phyloP scores from a whole-genome alignment of 2,888 invertebrate species.

The Quadroppia sp. region DNA sequence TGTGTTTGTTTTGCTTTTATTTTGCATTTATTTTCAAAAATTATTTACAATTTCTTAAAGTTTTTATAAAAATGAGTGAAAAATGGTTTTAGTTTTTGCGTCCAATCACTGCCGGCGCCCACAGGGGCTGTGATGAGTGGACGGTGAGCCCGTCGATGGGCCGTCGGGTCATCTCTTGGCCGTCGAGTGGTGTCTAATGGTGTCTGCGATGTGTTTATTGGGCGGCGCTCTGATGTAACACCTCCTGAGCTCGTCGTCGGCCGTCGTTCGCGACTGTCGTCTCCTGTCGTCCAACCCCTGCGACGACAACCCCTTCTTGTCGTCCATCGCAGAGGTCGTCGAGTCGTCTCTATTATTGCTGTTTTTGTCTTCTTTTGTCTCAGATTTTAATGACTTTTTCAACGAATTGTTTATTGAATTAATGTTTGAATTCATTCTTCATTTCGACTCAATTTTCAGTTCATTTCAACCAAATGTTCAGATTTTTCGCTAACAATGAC shows the following conservation, averaged over 20 bases:
- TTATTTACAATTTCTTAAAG: not conserved
- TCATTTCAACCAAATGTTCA: too few relatives aligned
- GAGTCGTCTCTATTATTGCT: not conserved
- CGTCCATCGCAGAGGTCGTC: not conserved
- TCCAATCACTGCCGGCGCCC: not conserved
- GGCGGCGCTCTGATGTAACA: constrained; percentile 39
- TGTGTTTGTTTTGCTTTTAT: not conserved
- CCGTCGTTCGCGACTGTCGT: not conserved
- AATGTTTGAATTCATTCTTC: too few relatives aligned
- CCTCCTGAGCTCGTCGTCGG: constrained; percentile 37
- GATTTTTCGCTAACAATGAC: too few relatives aligned
- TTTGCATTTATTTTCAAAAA: too few relatives aligned
- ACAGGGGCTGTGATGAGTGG: not conserved
- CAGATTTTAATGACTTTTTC: not conserved
- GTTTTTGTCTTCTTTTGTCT: not conserved
- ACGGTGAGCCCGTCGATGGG: not conserved
- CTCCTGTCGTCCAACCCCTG: not conserved
- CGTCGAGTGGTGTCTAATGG: not conserved
- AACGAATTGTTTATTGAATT: too few relatives aligned
- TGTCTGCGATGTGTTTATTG: constrained; percentile 30
- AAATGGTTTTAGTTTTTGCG: not conserved
- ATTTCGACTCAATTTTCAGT: too few relatives aligned
- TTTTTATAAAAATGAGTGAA: constrained; percentile 20
- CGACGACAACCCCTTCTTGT: not conserved
- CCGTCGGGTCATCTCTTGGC: constrained; percentile 19